Conservation (phyloP, 92 coral and sea anemone genomes). For the Galaxea fascicularis region DNA sequence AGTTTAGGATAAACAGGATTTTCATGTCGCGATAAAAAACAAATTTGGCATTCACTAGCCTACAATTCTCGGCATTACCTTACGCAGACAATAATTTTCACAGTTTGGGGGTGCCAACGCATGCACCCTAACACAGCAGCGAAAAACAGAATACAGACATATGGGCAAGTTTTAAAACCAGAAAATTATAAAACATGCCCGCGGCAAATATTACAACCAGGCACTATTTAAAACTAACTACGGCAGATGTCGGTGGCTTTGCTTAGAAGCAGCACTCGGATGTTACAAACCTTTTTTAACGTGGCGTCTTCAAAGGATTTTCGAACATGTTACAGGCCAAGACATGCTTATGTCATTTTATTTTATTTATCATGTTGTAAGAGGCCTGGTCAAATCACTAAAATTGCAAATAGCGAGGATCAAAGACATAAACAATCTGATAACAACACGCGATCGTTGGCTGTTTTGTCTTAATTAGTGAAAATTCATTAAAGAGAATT, state of each 20-base stretch:
- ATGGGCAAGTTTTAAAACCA: not conserved
- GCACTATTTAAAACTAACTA: not conserved
- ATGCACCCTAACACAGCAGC: not conserved
- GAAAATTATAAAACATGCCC: constrained; percentile 6
- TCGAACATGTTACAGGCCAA: not conserved
- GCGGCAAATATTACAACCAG: not conserved
- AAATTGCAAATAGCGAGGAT: not conserved
- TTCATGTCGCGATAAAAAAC: constrained; percentile 11
- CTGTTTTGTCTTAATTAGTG: not conserved
- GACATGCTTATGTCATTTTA: not conserved
- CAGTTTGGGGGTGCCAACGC: not conserved
- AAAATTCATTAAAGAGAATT: not conserved
- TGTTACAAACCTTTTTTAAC: not conserved
- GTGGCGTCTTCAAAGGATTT: not conserved
- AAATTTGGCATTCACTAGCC: constrained; percentile 2
- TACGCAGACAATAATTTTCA: not conserved
- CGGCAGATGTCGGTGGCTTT: not conserved
- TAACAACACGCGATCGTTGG: constrained; percentile 20
- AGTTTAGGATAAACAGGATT: not conserved
- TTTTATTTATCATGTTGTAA: not conserved
- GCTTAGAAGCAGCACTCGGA: not conserved
- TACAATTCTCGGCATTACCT: not conserved
- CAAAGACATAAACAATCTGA: constrained; percentile 10
- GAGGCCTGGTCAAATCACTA: not conserved
- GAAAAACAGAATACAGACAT: not conserved